Base-by-base conservation (phyloP, 2,888 invertebrate species). In the Anthrax anthrax region DNA sequence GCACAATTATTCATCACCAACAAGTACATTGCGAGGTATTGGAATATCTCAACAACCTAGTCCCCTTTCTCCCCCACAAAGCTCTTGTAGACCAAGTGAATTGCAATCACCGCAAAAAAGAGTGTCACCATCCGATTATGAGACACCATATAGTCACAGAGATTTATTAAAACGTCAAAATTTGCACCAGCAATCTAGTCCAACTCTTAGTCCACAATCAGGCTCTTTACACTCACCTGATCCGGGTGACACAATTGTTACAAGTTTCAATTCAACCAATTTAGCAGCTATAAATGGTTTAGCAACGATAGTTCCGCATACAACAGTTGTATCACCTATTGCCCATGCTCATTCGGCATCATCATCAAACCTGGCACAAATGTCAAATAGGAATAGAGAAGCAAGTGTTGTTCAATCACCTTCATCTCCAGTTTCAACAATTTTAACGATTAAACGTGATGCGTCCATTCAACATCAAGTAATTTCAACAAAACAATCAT, bases 121-220 rank as follows among this genome's bases (percentile, higher is more conserved):
- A 65, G 80, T 82, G 65, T 89, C 89, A 46, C 86, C 87, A 18
- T 76, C 78, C 57, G 80, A 82, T 43, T 92, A 90, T 69, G 88
- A 88, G 56, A 76, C 80, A 36, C 77, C 81, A 19, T 78, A 73
- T 51, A 70, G 71, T 37, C 53, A 54, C 36, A 58, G 59, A 32
- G 51, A 58, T 23, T 45, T 53, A 14, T 36, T 55, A 12, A 55
- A 64, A 37, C 63, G 70, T 42, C 64, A 63, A 39, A 56, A 59
- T 39, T 53, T 72, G 32, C 70, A 72, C 46, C 70, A 72, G 46
- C 73, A 72, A 56, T 72, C 72, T 57, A 79, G 83, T 56, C 82
- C 83, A 4, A 80, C 74, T 44, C 61, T 78, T n/a, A 78, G 78
- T 60, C 77, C 78, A 17, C 76, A 77, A 37, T 77, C 78, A 37